Base-by-base conservation (phyloP, 2,113 vertebrate species). In the Morone saxatilis region DNA sequence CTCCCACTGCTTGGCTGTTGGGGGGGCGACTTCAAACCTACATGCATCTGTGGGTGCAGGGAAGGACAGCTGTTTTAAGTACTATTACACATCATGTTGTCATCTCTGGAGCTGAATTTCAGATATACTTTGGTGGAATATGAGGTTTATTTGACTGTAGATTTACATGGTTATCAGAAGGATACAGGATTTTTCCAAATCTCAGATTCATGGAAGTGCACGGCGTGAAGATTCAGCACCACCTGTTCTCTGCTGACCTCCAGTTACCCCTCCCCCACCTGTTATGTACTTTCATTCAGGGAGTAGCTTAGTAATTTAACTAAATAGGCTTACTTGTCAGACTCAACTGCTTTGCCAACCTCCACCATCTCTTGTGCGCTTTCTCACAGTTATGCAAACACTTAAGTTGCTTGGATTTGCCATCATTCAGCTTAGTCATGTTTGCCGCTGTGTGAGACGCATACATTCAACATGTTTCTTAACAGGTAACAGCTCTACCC, bases 281-380 rank as follows among this genome's bases (percentile, higher is more conserved):
- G 25, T 71, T 62, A 31, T 50, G 22, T 83, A 81, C 84, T 90
- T 91, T 92, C 91, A 92, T 87, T 93, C 66, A 89, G 71, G 66
- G 81, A 83, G 82, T 82, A 89, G 91, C 87, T 94, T 85, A 93
- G 81, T 86, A 90, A 91, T 89, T 93, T 85, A 92, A 36, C 86
- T 80, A 93, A 94, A 89, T 87, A 89, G 90, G 91, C 89, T 94
- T 94, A 91, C 63, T 68, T 85, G 90, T 86, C 80, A 87, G 63
- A 86, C 86, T 91, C 89, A 88, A 86, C 89, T 88, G 87, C 88
- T 85, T 86, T 78, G 43, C 73, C 45, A 84, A 48, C 67, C 76
- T 80, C 60, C 40, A 72, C n/a, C 75, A 48, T 86, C 81, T 81
- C 63, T 69, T 12, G 1, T 70, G 25, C 2, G 40, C 84, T 88